Evolutionary conservation across 2,797 vertebrate species (phyloP).

Genomic region (Avahi laniger): DNA sequence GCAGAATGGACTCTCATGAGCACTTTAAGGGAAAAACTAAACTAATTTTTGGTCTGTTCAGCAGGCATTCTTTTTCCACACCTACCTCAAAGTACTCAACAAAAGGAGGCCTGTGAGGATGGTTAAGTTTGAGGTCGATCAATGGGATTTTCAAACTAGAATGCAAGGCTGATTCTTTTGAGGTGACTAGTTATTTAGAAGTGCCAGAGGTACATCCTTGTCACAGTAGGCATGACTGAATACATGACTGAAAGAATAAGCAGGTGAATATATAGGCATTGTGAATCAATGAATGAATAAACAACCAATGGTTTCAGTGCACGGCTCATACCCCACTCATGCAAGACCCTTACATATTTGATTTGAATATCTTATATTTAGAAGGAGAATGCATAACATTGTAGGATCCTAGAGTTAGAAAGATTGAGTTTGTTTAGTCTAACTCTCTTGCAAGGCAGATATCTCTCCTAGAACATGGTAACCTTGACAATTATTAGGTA

Average conservation of each 20-base stretch:
- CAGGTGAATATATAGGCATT: not conserved
- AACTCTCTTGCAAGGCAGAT: not conserved
- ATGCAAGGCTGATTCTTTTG: not conserved
- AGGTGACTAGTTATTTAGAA: not conserved
- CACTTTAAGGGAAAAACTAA: conserved; percentile 78
- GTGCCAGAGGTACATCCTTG: not conserved
- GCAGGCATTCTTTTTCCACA: conserved; percentile 78
- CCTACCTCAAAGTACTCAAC: conserved; percentile 73
- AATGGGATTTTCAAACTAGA: conserved; percentile 50
- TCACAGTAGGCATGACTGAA: not conserved
- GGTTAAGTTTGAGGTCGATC: conserved; percentile 45
- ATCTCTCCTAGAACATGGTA: not conserved
- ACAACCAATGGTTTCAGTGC: not conserved
- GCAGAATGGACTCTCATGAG: conserved; percentile 78
- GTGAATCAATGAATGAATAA: not conserved
- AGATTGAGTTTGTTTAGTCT: not conserved
- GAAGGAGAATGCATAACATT: not conserved
- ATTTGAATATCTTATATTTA: not conserved
- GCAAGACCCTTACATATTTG: not conserved
- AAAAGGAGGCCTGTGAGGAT: conserved; percentile 66
- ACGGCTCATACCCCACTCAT: not conserved
- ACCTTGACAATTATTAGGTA: not conserved
- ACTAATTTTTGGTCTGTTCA: conserved; percentile 81
- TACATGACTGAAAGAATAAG: not conserved
- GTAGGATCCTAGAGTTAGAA: not conserved